A percentile compares a stretch with the other conserved stretches of the same genome.
These are phyloP conservation scores for Myotis yumanensis DNA, from an alignment of 2,113 vertebrate species.

Conservation along the genomic window DNA sequence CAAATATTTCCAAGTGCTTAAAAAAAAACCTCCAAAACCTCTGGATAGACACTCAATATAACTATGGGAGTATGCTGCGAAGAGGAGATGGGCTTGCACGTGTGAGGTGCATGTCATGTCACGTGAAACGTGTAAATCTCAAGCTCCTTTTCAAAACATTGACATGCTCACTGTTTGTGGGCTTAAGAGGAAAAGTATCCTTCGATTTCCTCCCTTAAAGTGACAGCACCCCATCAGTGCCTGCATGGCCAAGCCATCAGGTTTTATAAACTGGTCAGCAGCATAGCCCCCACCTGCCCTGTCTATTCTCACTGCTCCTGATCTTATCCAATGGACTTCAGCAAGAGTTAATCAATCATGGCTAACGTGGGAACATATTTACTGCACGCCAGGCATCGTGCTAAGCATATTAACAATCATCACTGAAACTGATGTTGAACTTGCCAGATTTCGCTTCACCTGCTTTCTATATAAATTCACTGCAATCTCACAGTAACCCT, in stretches of 20 bases:
- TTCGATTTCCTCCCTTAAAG: background rate
- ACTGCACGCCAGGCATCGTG: fast-evolving
- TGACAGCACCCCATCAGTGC: background rate
- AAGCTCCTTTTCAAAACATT: background rate
- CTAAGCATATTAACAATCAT: background rate
- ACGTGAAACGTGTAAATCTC: background rate
- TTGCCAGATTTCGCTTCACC: background rate
- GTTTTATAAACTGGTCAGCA: too few relatives aligned
- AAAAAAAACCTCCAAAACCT: background rate
- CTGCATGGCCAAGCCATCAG: background rate
- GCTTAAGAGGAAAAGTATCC: background rate
- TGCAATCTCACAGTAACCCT: background rate
- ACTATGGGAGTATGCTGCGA: background rate
- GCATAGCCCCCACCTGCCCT: background rate
- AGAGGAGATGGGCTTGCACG: background rate
- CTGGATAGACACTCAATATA: background rate
- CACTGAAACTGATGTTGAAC: background rate
- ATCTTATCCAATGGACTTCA: background rate
- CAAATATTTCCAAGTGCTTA: background rate
- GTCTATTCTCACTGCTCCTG: background rate
- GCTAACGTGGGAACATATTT: background rate
- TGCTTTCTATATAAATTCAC: background rate
- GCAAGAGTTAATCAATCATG: background rate
- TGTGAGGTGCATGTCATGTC: background rate
- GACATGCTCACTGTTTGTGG: background rate